A percentile compares a stretch with the other conserved stretches of the same genome.
Evolutionary conservation across 1,140 invertebrate species (phyloP).

Genomic region (Odontomachus brunneus): DNA sequence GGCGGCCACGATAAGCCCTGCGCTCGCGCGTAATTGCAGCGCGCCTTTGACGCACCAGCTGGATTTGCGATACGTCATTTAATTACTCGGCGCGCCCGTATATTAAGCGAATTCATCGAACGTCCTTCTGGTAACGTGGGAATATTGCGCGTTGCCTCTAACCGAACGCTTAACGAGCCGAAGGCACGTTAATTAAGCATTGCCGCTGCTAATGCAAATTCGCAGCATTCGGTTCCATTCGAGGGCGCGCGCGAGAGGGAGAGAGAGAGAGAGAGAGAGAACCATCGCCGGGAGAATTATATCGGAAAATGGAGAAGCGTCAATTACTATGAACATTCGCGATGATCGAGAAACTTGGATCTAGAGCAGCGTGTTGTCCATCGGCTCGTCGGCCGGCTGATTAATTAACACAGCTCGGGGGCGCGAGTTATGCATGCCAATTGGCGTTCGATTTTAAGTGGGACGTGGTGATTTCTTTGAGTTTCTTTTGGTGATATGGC

Average conservation of each 20-base stretch:
- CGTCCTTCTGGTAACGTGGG: slow-evolving; percentile 50
- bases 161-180: slow-evolving; percentile 56
- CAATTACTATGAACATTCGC: slow-evolving; percentile 51
- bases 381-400: not conserved
- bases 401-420: no score
- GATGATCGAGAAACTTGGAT: slow-evolving; percentile 33
- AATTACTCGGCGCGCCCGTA: slow-evolving; percentile 31
- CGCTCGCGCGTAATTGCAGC: slow-evolving; percentile 29
- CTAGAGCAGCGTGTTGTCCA: not conserved
- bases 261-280: no score
- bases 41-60: slow-evolving; percentile 38
- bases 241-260: not conserved
- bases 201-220: slow-evolving; percentile 56
- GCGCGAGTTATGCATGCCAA: no score
- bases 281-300: slow-evolving; percentile 37
- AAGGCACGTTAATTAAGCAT: slow-evolving; percentile 64
- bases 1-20: slow-evolving; percentile 31
- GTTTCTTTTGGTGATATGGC: no score
- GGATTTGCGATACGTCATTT: slow-evolving; percentile 55
- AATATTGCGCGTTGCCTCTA: slow-evolving; percentile 57
- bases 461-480: no score
- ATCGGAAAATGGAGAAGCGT: slow-evolving; percentile 48
- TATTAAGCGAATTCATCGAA: slow-evolving; percentile 58
- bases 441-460: no score
- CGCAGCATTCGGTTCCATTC: slow-evolving; percentile 50